Base-by-base conservation (phyloP, 2,888 invertebrate species). In the Orthosia incerta region DNA sequence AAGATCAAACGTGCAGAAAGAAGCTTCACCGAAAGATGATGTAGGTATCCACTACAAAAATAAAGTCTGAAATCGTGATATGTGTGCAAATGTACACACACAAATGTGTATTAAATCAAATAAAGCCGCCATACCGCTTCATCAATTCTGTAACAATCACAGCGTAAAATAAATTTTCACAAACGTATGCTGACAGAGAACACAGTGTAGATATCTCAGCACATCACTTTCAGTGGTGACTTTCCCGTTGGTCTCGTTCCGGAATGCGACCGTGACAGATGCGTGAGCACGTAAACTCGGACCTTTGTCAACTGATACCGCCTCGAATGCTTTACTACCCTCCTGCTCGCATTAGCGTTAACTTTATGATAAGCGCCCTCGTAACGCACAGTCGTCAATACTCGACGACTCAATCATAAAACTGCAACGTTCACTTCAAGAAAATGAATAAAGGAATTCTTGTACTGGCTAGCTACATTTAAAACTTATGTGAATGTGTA, bases 341-440 rank as follows among this genome's bases (percentile, higher is more conserved):
- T 74, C 69, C 67, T 50, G 80, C 78, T 78, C 79, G 76, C 84
- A 90, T 88, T 89, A 87, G 85, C 81, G 81, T 86, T 75, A 86
- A 90, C 86, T 90, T 91, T 89, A 91, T 87, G 90, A 87, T 89
- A 91, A 91, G 82, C 80, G 72, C 72, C 69, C 77, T 82, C 85
- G 71, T 87, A 89, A 89, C 86, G 79, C 64, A 67, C 72, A 79
- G 76, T 69, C 84, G 87, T 88, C 86, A 87, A 89, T 87, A 87
- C 31, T 80, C 83, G 76, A 82, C 72, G 68, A 79, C 76, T 68
- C 57, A 67, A 72, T 75, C 70, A 84, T 77, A 78, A 89, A 89
- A 84, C 74, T 59, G 72, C 66, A 76, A 65, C 63, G 68, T 79
- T 72, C 65, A 62, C 56, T 64, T 63, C 62, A 74, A 80, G 83